Percentiles rank a stretch among this genome's conserved stretches.
Conservation (phyloP, 2,888 invertebrate species). For the Uropetala carovei region DNA sequence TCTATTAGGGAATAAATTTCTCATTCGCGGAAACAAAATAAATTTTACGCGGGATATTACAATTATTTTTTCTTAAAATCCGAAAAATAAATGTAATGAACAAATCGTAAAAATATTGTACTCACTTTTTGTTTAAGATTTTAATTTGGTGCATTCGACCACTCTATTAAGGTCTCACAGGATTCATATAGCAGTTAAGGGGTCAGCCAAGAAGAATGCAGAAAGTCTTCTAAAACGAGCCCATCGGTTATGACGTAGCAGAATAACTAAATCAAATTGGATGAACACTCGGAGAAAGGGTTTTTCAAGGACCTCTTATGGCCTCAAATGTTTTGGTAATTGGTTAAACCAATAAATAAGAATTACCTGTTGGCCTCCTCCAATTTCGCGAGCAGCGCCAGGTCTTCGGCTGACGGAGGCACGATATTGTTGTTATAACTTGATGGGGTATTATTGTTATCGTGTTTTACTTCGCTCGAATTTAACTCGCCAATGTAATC, state of each 20-base stretch:
- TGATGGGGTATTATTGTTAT: conserved; percentile 66
- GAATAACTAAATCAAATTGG: conserved; percentile 43
- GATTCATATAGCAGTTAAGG: conserved; percentile 8
- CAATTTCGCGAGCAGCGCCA: conserved; percentile 94
- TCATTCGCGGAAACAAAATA: no score
- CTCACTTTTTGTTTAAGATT: conserved; percentile 24
- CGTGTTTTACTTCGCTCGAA: conserved; percentile 67
- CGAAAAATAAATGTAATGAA: neutral
- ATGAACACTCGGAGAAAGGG: conserved; percentile 66
- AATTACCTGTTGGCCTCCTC: conserved; percentile 92
- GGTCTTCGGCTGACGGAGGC: conserved; percentile 80
- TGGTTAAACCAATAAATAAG: conserved; percentile 41
- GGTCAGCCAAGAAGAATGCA: neutral
- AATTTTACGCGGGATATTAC: neutral
- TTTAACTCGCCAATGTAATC: conserved; percentile 19
- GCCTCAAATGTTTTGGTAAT: neutral
- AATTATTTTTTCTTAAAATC: neutral
- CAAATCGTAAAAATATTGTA: neutral
- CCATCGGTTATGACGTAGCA: conserved; percentile 16
- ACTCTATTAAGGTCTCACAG: neutral
- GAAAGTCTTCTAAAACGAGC: conserved; percentile 15
- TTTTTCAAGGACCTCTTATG: conserved; percentile 65
- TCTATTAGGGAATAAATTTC: no score
- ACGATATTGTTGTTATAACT: conserved; percentile 66
- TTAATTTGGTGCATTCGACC: conserved; percentile 29